Base-by-base conservation (phyloP, 1,140 invertebrate species). In the Agrilus planipennis region DNA sequence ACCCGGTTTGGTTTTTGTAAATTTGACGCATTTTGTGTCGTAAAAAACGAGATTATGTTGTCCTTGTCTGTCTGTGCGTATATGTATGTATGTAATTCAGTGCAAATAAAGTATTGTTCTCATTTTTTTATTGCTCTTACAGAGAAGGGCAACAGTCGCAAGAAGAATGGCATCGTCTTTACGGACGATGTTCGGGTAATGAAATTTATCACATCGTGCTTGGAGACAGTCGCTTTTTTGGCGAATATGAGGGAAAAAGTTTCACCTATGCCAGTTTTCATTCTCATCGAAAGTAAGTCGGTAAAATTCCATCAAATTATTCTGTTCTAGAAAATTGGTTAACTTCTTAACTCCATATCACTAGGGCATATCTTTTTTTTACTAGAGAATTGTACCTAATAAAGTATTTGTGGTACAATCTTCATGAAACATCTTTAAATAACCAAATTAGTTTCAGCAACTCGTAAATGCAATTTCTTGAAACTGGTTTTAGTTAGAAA, bases 221-320 rank as follows among this genome's bases (percentile, higher is more conserved):
- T 18, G 85, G 85, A 10, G 91, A 97, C 61, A 93, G 89, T 53
- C 76, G 90, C 37, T 97, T 98, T 69, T 98, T 98, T 54, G 89
- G 91, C 2, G 93, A 97, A 66, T 98, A 95, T 60, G 88, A 94
- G 61, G 93, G 92, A 14, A 97, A 97, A 70, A 94, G 90, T 65
- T 98, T 98, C 66, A 95, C 91, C 10, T 97, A 95, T 64, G 93
- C 94, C 37, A 94, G 89, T 54, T 98, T 97, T 63, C 92, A 98
- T 70, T 94, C 92, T 38, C 93, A 97, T 64, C 75, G 92, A 68
- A 96, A 95, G 84, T 97, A 74, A 74, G 80, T 65, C n/a, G n/a
- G n/a, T n/a, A n/a, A n/a, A n/a, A n/a, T n/a, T n/a, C n/a, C n/a
- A n/a, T n/a, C 12, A 12, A 31, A 12, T 31, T 16, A 5, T 12